Evolutionary conservation across 2,888 invertebrate genomes (phyloP), one percentile per base, ranked within the genome.

Genomic region (Agrotis exclamationis): DNA sequence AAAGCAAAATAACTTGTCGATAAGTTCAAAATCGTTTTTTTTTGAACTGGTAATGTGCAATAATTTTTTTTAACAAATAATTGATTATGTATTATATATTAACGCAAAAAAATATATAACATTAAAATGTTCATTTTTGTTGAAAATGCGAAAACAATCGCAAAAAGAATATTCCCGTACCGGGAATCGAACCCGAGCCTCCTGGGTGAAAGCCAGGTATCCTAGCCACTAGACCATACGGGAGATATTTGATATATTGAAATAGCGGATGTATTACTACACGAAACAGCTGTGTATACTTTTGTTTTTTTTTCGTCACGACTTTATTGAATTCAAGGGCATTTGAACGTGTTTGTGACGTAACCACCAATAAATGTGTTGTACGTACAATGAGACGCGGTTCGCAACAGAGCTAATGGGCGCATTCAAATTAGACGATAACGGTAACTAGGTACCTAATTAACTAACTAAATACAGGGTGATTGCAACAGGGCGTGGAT

Each of bases 101-200:
- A n/a, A n/a, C n/a, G n/a, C n/a, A n/a, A n/a, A n/a, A n/a, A n/a
- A n/a, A n/a, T n/a, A n/a, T n/a, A n/a, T n/a, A n/a, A n/a, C n/a
- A n/a, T n/a, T n/a, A n/a, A n/a, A n/a, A n/a, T n/a, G n/a, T n/a
- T n/a, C n/a, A n/a, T n/a, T n/a, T n/a, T n/a, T 2, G n/a, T n/a
- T n/a, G 4, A n/a, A 3, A 56, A 33, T 28, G 2, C 28, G 5
- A 6, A 13, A 33, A 28, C 39, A n/a, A 13, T 0, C 5, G 0
- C 56, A 56, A 56, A 56, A 56, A 33, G 50, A 16, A 0, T 4
- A 76, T 97, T 97, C 97, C 97, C 97, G 96, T 97, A 97, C 97
- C 97, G 97, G 97, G 97, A 97, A 97, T 97, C 97, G 97, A 97
- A 97, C 97, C 97, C 97, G 97, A 97, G 97, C 97, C 97, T 97